These are phyloP conservation scores for Pelecanoides urinatrix DNA, from an alignment of 2,113 vertebrate species.

Conservation along the genomic window DNA sequence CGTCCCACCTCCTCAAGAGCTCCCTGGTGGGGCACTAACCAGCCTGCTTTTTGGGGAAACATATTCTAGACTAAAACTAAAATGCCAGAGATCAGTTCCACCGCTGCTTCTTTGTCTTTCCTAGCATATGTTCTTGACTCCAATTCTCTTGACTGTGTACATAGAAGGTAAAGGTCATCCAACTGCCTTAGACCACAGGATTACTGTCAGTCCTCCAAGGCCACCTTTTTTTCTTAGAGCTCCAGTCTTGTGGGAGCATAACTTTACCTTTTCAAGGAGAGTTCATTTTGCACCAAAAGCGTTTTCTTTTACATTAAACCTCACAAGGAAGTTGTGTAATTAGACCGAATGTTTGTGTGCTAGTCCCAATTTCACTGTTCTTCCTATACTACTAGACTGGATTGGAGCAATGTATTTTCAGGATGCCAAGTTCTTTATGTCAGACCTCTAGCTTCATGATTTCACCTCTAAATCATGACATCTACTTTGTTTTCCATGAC, in stretches of 20 bases:
- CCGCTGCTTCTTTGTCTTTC: neutral
- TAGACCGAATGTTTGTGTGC: neutral
- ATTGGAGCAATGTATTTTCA: neutral
- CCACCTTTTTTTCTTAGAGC: neutral
- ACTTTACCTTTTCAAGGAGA: neutral
- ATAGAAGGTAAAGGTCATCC: neutral
- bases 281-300: neutral
- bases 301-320: neutral
- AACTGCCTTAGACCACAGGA: neutral
- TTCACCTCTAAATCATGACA: neutral
- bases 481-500: neutral
- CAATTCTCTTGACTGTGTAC: fast-evolving
- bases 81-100: neutral
- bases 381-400: neutral
- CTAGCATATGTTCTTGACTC: neutral
- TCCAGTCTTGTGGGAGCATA: neutral
- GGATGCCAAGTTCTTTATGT: neutral
- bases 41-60: neutral
- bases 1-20: neutral
- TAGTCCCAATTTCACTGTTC: neutral
- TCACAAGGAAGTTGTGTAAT: neutral
- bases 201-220: neutral
- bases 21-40: neutral
- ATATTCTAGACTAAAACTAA: neutral
- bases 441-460: neutral